Evolutionary conservation across 2,888 invertebrate genomes (phyloP), one percentile per base, ranked within the genome.

Genomic region (Smittia aterrima): DNA sequence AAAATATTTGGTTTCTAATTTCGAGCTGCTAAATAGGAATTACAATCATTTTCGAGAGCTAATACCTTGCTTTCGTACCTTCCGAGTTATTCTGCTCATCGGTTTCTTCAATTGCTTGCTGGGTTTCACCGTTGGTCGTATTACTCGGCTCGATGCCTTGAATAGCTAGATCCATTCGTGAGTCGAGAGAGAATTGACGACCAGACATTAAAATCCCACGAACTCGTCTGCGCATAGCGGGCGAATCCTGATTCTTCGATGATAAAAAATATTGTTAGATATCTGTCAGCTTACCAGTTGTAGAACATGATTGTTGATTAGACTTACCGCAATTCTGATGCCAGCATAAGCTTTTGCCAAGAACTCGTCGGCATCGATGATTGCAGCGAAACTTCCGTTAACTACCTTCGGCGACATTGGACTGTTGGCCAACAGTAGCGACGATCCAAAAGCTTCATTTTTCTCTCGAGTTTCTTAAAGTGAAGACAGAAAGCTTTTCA

Each of bases 351-450:
- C 82, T 76, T 83, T 83, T 53, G 83, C 81, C 75, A 83, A 78
- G 77, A 83, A 83, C 75, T 83, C 83, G 64, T 83, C 83, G 0
- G 83, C 79, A 80, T 96, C 95, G 78, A 93, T 93, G 76, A 96
- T 91, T 25, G 95, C 96, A 0, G 92, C 95, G 82, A 95, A 96
- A 66, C 94, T 95, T 1, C 95, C 96, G 78, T 96, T 95, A 1
- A 96, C 95, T 70, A 98, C 92, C 85, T 97, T 98, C 0, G 98
- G 98, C 3, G 96, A 96, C 91, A 95, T 93, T 0, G 97, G 97
- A 1, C 95, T 94, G 83, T 98, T 98, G 68, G 96, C 93, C 67
- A 98, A 85, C 24, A 98, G 86, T 1, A 98, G 86, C 79, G 96
- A 96, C 64, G 97, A 94, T 41, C 97, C 97, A 79, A 96, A 98